These are phyloP conservation scores for Dimorphilus gyrociliatus DNA, from an alignment of 2,888 invertebrate species.

Conservation along the genomic window DNA sequence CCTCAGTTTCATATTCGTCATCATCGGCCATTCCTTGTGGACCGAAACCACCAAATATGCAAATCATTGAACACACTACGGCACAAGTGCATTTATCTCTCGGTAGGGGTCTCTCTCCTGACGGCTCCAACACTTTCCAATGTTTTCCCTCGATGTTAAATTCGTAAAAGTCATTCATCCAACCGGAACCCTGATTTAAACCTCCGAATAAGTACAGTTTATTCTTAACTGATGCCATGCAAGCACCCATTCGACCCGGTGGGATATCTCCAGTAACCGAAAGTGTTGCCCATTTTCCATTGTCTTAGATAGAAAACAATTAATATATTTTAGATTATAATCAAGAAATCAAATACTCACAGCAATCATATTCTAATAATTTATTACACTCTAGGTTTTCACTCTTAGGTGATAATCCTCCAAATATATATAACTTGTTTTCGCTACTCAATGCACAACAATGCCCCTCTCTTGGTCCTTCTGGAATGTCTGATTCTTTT, in stretches of 20 bases:
- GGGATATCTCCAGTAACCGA: slow-evolving; percentile 18
- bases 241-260: slow-evolving; percentile 21
- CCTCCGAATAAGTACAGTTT: slow-evolving; percentile 34
- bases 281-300: slow-evolving; percentile 17
- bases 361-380: background rate
- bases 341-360: slow-evolving; percentile 1
- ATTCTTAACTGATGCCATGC: slow-evolving; percentile 21
- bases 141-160: slow-evolving; percentile 23
- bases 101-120: slow-evolving; percentile 21
- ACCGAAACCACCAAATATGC: slow-evolving; percentile 36
- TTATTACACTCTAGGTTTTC: background rate
- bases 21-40: slow-evolving; percentile 21
- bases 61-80: slow-evolving; percentile 22
- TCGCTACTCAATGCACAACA: too few relatives aligned
- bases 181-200: slow-evolving; percentile 28
- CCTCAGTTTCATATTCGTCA: slow-evolving; percentile 17
- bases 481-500: too few relatives aligned
- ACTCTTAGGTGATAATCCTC: too few relatives aligned
- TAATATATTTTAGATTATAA: slow-evolving; percentile 4
- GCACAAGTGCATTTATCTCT: slow-evolving; percentile 30
- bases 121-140: slow-evolving; percentile 19
- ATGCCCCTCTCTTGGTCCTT: too few relatives aligned
- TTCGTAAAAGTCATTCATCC: slow-evolving; percentile 24
- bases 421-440: too few relatives aligned
- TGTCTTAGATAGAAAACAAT: slow-evolving; percentile 8